Percentiles rank a stretch among this genome's conserved stretches.
Conservation (phyloP, 64 coral and sea anemone species). For the Porites australiensis region DNA sequence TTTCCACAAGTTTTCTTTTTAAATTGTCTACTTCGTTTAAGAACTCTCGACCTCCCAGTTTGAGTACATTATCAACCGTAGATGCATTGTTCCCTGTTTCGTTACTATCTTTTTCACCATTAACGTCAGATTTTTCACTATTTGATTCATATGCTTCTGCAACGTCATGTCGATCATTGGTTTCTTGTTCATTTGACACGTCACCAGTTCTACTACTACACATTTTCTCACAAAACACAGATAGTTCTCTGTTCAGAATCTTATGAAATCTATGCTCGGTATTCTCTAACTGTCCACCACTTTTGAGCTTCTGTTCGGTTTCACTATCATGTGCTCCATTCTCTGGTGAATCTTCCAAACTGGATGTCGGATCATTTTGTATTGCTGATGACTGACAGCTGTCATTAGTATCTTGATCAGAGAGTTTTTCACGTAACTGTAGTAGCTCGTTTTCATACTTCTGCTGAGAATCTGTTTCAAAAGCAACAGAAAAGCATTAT, state of each 20-base stretch:
- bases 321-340: slow-evolving; percentile 28
- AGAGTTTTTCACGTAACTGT: slow-evolving; percentile 61
- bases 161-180: slow-evolving; percentile 7
- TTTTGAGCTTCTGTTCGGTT: background rate
- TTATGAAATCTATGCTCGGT: background rate
- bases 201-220: slow-evolving; percentile 15
- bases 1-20: slow-evolving; percentile 53
- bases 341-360: background rate
- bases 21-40: slow-evolving; percentile 41
- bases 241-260: slow-evolving; percentile 31
- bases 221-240: slow-evolving; percentile 31
- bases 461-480: slow-evolving; percentile 77
- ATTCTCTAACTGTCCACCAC: background rate
- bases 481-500: slow-evolving; percentile 9
- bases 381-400: slow-evolving; percentile 7
- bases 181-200: slow-evolving; percentile 32
- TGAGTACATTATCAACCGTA: background rate
- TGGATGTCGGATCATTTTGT: slow-evolving; percentile 6
- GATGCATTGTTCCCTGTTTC: slow-evolving; percentile 11
- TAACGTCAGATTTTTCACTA: background rate
- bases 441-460: slow-evolving; percentile 73
- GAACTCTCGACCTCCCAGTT: background rate
- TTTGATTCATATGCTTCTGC: background rate
- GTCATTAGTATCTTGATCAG: slow-evolving; percentile 1
- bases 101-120: background rate